phyloP scores from a whole-genome alignment of 1,140 invertebrate species.

The Drosophila subobscura region DNA sequence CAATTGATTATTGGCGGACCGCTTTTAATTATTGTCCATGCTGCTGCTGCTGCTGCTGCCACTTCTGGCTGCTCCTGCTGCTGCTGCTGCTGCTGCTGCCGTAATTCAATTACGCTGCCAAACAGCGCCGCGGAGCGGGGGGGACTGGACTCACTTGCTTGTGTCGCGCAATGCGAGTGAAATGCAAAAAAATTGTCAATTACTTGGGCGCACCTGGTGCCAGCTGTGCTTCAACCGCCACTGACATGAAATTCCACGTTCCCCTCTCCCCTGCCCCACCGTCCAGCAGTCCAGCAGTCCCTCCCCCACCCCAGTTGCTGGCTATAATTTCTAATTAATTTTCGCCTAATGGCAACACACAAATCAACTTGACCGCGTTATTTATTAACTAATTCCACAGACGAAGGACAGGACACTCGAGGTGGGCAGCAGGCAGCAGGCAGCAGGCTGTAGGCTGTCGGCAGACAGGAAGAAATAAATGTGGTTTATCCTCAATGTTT shows the following conservation, averaged over 20 bases:
- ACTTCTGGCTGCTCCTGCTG: conserved; percentile 3
- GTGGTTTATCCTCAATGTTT: conserved; percentile 43
- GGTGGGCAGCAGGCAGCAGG: too few relatives aligned
- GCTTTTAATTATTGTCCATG: conserved; percentile 70
- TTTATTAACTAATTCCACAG: conserved; percentile 44
- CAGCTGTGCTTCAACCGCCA: not conserved
- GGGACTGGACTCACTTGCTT: not conserved
- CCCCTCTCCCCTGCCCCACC: not conserved
- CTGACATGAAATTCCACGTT: conserved; percentile 51
- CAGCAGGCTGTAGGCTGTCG: not conserved
- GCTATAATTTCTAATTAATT: conserved; percentile 65
- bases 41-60: conserved; percentile 10
- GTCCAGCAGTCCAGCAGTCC: not conserved
- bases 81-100: conserved; percentile 17
- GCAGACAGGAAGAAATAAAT: conserved; percentile 35
- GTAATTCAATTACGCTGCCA: conserved; percentile 75
- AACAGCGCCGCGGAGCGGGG: conserved; percentile 60
- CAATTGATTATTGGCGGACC: conserved; percentile 74
- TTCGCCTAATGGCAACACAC: conserved; percentile 54
- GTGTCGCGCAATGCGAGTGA: conserved; percentile 17
- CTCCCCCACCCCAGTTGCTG: not conserved
- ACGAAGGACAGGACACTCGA: conserved; percentile 21
- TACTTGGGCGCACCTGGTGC: conserved; percentile 36
- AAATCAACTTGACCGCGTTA: conserved; percentile 57
- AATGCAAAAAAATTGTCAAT: conserved; percentile 57